Evolutionary conservation across 2,797 vertebrate species (phyloP).

Genomic region (Karalla daura): DNA sequence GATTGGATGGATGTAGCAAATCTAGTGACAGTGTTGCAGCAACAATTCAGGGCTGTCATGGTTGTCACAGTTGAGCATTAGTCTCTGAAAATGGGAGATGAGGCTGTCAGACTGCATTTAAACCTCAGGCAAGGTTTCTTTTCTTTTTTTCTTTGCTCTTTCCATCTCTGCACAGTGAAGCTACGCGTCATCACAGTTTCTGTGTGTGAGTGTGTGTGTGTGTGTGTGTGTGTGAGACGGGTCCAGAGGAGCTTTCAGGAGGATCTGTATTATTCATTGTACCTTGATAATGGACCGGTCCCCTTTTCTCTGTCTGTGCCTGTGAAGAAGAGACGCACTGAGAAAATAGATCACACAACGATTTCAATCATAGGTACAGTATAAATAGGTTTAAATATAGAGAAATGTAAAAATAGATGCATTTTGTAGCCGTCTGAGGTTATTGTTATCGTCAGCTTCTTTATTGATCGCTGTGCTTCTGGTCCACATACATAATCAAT

Average conservation of each 20-base stretch:
- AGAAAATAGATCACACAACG: slow-evolving; percentile 14
- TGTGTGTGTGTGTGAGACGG: background rate
- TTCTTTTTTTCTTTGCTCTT: background rate
- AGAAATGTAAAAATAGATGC: no score
- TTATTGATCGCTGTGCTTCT: slow-evolving; percentile 24
- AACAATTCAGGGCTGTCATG: slow-evolving; percentile 55
- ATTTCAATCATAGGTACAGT: background rate
- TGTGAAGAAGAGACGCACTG: slow-evolving; percentile 5
- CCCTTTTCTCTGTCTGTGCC: slow-evolving; percentile 22
- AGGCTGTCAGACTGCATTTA: slow-evolving; percentile 60
- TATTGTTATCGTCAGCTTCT: slow-evolving; percentile 39
- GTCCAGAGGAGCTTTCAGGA: slow-evolving; percentile 50
- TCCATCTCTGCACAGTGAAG: slow-evolving; percentile 36
- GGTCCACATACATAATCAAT: slow-evolving; percentile 9
- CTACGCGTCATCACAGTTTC: slow-evolving; percentile 3
- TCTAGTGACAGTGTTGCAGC: slow-evolving; percentile 37
- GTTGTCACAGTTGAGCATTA: slow-evolving; percentile 58
- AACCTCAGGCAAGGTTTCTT: slow-evolving; percentile 34
- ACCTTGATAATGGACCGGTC: slow-evolving; percentile 54
- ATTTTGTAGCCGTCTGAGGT: no score
- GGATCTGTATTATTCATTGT: slow-evolving; percentile 70
- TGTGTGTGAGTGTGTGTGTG: slow-evolving; percentile 1
- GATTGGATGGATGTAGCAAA: slow-evolving; percentile 47
- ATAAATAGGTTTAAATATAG: no score
- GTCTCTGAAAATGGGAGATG: slow-evolving; percentile 51